Conservation (phyloP, 1,140 invertebrate species). For the Liolophura sinensis region DNA sequence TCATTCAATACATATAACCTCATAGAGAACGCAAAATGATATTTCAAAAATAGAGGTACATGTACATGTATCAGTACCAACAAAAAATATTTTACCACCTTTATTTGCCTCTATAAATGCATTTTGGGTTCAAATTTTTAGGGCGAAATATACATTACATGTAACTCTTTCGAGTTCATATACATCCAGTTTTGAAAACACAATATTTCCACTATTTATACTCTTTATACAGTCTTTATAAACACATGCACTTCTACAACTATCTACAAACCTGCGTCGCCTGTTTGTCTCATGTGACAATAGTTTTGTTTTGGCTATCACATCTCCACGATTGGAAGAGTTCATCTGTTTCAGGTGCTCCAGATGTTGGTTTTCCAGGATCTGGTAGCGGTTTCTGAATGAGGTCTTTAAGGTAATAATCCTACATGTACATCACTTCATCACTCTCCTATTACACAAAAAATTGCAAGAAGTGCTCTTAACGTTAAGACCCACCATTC, state of each 20-base stretch:
- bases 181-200: neutral
- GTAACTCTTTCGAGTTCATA: neutral
- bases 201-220: neutral
- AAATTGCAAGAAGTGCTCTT: neutral
- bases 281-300: slow-evolving; percentile 44
- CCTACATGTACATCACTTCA: slow-evolving; percentile 3
- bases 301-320: slow-evolving; percentile 29
- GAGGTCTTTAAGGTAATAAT: slow-evolving; percentile 19
- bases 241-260: slow-evolving; percentile 1
- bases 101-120: neutral
- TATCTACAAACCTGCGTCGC: slow-evolving; percentile 38
- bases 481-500: neutral
- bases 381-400: slow-evolving; percentile 31
- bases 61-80: too few species aligned
- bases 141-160: slow-evolving; percentile 1
- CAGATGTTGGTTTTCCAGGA: slow-evolving; percentile 29
- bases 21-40: neutral
- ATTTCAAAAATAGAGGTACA: neutral
- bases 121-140: neutral
- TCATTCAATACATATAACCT: too few species aligned
- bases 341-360: slow-evolving; percentile 25
- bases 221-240: neutral
- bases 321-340: slow-evolving; percentile 20
- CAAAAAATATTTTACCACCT: neutral
- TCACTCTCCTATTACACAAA: neutral